phyloP scores from a whole-genome alignment of 2,888 invertebrate genomes.

The Epistrophe eligans region DNA sequence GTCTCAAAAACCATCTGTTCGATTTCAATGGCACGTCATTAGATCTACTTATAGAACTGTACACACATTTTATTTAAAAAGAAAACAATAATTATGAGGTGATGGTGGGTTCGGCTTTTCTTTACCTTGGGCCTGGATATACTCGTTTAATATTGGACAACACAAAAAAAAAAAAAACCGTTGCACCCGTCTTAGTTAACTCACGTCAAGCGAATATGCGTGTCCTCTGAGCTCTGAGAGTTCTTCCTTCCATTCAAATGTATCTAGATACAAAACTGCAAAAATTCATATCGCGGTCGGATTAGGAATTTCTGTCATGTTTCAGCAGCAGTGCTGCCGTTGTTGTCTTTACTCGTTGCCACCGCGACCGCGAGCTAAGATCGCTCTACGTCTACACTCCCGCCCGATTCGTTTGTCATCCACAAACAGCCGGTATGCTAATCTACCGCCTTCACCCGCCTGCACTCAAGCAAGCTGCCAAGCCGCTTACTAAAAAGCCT shows the following conservation, averaged over 20 bases:
- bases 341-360: conserved; percentile 17
- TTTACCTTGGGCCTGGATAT: conserved; percentile 58
- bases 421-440: conserved; percentile 67
- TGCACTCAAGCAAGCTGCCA: conserved; percentile 21
- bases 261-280: conserved; percentile 67
- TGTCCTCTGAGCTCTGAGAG: conserved; percentile 48
- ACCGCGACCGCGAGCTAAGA: conserved; percentile 13
- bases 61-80: conserved; percentile 24
- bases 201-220: conserved; percentile 51
- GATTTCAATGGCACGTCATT: conserved; percentile 72
- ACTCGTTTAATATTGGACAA: conserved; percentile 39
- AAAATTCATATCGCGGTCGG: conserved; percentile 72
- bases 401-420: conserved; percentile 38
- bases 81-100: conserved; percentile 17
- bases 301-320: conserved; percentile 76
- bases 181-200: conserved; percentile 27
- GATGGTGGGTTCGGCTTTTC: conserved; percentile 45
- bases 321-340: conserved; percentile 38
- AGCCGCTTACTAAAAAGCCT: conserved; percentile 41
- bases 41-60: conserved; percentile 64
- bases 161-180: conserved; percentile 36
- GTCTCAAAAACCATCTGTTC: conserved; percentile 72
- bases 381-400: conserved; percentile 54
- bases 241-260: conserved; percentile 52
- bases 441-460: conserved; percentile 65